Evolutionary conservation across 2,113 vertebrate species (phyloP).

Genomic region (Turdus rufiventris): DNA sequence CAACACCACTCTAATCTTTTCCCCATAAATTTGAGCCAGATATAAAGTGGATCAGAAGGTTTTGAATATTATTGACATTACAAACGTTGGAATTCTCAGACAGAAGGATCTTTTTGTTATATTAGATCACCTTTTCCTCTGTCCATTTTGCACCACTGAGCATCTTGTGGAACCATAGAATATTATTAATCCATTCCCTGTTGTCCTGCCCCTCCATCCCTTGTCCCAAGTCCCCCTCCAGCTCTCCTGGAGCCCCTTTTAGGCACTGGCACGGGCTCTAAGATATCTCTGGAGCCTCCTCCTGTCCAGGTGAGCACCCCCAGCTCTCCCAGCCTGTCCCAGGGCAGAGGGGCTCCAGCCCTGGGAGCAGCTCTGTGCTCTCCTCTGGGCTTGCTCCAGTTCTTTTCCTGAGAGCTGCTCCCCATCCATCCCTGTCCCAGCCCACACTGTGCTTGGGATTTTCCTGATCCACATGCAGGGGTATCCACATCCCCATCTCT

Average conservation of each 20-base stretch:
- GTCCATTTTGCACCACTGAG: neutral
- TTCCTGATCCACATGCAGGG: neutral
- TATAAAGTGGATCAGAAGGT: neutral
- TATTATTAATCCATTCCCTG: neutral
- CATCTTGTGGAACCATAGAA: neutral
- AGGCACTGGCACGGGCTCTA: neutral
- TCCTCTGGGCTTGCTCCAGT: neutral
- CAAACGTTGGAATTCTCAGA: neutral
- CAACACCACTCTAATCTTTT: neutral
- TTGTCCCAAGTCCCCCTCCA: neutral
- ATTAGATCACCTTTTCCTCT: neutral
- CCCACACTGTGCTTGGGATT: neutral
- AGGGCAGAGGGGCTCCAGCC: neutral
- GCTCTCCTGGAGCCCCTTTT: neutral
- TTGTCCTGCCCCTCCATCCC: neutral
- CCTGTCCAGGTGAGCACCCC: neutral
- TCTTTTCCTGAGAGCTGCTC: neutral
- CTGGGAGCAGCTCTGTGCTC: rapidly evolving
- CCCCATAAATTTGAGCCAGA: neutral
- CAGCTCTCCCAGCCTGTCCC: neutral
- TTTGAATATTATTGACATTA: neutral
- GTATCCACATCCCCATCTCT: neutral
- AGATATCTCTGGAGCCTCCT: neutral
- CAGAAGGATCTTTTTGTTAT: neutral
- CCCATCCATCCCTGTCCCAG: neutral